phyloP scores from a whole-genome alignment of 2,888 invertebrate genomes.

The Drosophila borborema region DNA sequence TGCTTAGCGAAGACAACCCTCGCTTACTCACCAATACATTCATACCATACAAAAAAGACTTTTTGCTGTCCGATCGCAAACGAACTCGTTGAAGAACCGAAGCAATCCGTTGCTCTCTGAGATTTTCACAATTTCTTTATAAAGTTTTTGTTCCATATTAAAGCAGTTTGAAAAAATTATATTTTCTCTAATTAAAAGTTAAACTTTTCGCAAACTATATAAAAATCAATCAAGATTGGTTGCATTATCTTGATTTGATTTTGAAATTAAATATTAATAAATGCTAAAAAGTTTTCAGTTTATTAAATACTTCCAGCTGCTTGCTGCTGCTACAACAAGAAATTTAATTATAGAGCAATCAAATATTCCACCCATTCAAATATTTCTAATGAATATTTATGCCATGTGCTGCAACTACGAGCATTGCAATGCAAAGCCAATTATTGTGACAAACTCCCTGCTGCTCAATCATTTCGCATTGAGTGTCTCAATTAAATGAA shows the following conservation, averaged over 20 bases:
- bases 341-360: constrained; percentile 1
- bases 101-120: no score
- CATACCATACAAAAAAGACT: no score
- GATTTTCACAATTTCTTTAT: no score
- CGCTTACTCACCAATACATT: no score
- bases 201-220: not conserved
- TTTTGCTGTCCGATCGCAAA: no score
- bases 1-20: no score
- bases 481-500: constrained; percentile 6
- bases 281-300: not conserved
- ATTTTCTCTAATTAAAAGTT: not conserved
- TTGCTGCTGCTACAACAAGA: not conserved
- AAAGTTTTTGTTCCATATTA: no score
- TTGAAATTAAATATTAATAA: not conserved
- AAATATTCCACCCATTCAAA: not conserved
- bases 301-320: not conserved
- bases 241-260: not conserved
- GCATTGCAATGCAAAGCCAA: not conserved
- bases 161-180: no score
- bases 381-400: not conserved
- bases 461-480: not conserved
- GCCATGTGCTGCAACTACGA: not conserved
- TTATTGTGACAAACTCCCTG: not conserved
- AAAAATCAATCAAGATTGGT: not conserved
- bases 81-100: no score